Base-by-base conservation (phyloP, 2,797 vertebrate species). In the Astyanax mexicanus region DNA sequence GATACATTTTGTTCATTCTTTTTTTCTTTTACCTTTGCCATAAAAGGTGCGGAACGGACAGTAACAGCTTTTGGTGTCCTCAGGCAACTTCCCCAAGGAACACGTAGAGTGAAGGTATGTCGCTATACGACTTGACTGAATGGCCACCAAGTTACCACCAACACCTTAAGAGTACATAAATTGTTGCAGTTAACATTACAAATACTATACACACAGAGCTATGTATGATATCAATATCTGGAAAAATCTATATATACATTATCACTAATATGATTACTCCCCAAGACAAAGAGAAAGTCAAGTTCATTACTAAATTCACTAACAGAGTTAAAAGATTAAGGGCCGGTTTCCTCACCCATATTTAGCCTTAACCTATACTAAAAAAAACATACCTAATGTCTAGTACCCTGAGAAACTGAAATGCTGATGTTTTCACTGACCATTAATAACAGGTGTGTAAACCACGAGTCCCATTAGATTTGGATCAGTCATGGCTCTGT, bases 401-500 rank as follows among this genome's bases (percentile, higher is more conserved):
- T n/a, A n/a, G n/a, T n/a, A n/a, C n/a, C 2, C 8, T 47, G n/a
- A 25, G 7, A 9, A 25, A 5, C 58, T 60, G 42, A 25, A 66
- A 44, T 37, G 9, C 47, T 5, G 37, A 23, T 3, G 61, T 84
- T 5, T 54, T 67, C 17, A 83, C 95, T 95, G 86, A 98, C 97
- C 97, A 76, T 98, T 99, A 87, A 99, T 98, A 75, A 98, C 95
- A 10, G 97, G 97, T 17, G 95, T 96, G 87, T 96, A 99, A 86
- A 97, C 91, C 81, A 96, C 92, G 80, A 98, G 94, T 85, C 96
- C 96, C 84, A 88, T 92, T 86, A 98, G 88, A 85, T 96, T 96
- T 78, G 95, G 96, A 84, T 98, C 93, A 23, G 96, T 94, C 82
- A 97, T 92, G 78, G 95, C 95, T 86, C 93, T 96, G 86, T 98